Base-by-base conservation (phyloP, 2,797 vertebrate species). In the Tragopan temminckii region DNA sequence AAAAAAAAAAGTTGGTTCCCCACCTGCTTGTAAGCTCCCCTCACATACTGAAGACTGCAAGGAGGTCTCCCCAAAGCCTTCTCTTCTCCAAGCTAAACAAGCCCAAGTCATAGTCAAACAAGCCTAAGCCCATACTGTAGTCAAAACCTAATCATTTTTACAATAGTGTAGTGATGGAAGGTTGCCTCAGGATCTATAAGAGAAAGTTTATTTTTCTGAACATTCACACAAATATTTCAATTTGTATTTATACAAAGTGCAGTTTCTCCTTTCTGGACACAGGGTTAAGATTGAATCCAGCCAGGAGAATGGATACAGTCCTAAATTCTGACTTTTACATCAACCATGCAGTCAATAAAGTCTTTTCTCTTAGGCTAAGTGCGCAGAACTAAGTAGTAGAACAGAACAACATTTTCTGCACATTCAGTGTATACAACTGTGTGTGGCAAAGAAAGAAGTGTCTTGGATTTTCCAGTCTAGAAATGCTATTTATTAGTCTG, bases 401-500 rank as follows among this genome's bases (percentile, higher is more conserved):
- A 84, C 7, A 63, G 40, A 79, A 25, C 13, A 48, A 1, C 69
- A 62, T 79, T 91, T 89, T 79, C 71, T 86, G 29, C 29, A 53
- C 21, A 5, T 71, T 38, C 25, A 42, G 19, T 33, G 17, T 45
- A 21, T 40, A 57, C 43, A 80, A 55, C 25, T 63, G 55, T 70
- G 8, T 19, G 38, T 13, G 43, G 23, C 16, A 82, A 75, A 72
- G 57, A 42, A 91, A 70, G 21, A 72, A 79, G 16, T 5, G 33
- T 53, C 85, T 92, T 68, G 36, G 33, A 46, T 46, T 84, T 93
- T 91, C 68, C n/a, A 27, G 18, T 80, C 90, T 91, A 57, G 61
- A 85, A 35, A 88, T 38, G 40, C 21, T 91, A 31, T 83, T 93
- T 95, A 42, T 89, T 69, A 93, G 82, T 78, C 87, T 93, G 35